Percentiles rank a stretch among this genome's conserved stretches.
Evolutionary conservation across 2,888 invertebrate species (phyloP).

Genomic region (Pimpla rufipes): DNA sequence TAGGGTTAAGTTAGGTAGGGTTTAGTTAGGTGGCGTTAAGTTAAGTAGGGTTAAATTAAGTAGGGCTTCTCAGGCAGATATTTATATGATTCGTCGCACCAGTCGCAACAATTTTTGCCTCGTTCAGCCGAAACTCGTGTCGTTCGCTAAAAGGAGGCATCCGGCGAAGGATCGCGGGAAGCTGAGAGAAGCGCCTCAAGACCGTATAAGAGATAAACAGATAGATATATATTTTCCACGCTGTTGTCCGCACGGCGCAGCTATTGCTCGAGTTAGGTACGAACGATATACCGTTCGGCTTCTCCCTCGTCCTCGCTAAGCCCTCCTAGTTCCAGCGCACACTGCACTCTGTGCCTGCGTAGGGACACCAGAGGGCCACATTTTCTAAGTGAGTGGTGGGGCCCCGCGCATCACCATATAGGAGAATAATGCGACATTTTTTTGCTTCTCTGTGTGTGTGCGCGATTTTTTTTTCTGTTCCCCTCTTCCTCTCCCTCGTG

Average conservation of each 20-base stretch:
- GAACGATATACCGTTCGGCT: constrained; percentile 8
- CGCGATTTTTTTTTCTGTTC: constrained; percentile 14
- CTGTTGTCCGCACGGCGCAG: neutral
- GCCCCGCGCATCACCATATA: constrained; percentile 81
- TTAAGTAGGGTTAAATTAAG: too few relatives aligned
- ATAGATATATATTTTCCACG: constrained; percentile 17
- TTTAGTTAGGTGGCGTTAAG: too few relatives aligned
- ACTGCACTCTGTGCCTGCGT: neutral
- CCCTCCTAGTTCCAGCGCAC: neutral
- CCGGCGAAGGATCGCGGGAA: too few relatives aligned
- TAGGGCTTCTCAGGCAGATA: neutral
- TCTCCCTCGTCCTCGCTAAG: neutral
- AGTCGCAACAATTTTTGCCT: neutral
- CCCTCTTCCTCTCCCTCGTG: constrained; percentile 16
- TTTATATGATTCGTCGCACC: neutral
- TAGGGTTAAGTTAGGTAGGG: too few relatives aligned
- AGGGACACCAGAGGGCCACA: constrained; percentile 60
- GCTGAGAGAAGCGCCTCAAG: neutral
- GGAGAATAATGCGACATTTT: constrained; percentile 83
- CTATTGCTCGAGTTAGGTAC: constrained; percentile 18
- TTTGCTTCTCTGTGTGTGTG: constrained; percentile 37
- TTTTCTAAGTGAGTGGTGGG: constrained; percentile 80
- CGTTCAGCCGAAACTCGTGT: neutral
- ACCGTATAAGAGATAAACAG: constrained; percentile 28
- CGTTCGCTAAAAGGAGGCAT: neutral